These are phyloP conservation scores for Plagodis pulveraria DNA, from an alignment of 2,888 invertebrate species.

Conservation along the genomic window DNA sequence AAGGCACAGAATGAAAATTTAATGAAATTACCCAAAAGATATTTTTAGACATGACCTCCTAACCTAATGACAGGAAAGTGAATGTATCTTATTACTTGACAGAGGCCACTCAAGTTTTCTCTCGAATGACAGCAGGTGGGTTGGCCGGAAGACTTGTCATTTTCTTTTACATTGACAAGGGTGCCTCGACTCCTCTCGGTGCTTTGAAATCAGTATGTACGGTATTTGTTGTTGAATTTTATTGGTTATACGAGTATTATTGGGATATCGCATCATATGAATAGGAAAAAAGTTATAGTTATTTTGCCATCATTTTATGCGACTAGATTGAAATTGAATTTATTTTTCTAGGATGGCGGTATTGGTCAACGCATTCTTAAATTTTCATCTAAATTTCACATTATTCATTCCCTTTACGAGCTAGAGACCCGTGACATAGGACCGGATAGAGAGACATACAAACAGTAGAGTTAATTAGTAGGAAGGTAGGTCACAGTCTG, in stretches of 20 bases:
- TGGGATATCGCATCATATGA: no score
- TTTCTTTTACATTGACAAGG: conserved; percentile 54
- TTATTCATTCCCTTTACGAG: no score
- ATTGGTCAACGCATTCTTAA: no score
- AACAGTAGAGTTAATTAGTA: no score
- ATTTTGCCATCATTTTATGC: no score
- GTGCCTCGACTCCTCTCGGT: conserved; percentile 34
- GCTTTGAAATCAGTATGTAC: conserved; percentile 31
- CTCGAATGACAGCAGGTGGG: conserved; percentile 38
- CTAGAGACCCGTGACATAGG: no score
- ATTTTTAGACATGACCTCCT: conserved; percentile 16
- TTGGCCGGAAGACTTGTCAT: conserved; percentile 51
- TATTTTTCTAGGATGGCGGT: no score
- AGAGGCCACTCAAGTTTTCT: conserved; percentile 26
- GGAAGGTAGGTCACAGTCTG: no score
- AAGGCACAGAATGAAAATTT: conserved; percentile 5
- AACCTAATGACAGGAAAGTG: conserved; percentile 29
- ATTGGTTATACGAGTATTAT: neutral
- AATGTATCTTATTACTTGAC: conserved; percentile 29
- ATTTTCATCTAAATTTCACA: no score
- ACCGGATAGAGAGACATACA: no score
- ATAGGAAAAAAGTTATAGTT: no score
- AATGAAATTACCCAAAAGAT: conserved; percentile 5
- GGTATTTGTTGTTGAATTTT: conserved; percentile 16
- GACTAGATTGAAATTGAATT: no score